Base-by-base conservation (phyloP, 2,888 invertebrate genomes). In the Fragum fragum region DNA sequence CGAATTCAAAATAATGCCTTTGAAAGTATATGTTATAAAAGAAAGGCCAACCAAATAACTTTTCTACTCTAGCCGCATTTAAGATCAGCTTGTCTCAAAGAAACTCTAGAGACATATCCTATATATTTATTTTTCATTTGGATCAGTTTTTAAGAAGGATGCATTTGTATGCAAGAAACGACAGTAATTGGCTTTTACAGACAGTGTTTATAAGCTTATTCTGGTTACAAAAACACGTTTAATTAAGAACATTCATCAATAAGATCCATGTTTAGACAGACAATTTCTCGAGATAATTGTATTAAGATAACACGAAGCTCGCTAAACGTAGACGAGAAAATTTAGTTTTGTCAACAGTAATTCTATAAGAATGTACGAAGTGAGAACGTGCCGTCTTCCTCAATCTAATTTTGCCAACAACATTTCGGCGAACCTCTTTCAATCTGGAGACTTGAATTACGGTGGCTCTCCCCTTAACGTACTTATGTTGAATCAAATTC, bases 261-360 rank as follows among this genome's bases (percentile, higher is more conserved):
- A 29, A 61, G 32, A 16, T n/a, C n/a, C 32, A 61, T 61, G 32
- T 61, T 61, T 26, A 18, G 32, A 32, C 61, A 32, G 16, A 61
- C 16, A 29, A 28, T 32, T 32, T 11, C 29, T 18, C 3, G 16
- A 6, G 6, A n/a, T 61, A 61, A 61, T 61, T 61, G 32, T 32
- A 32, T 61, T 61, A 23, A 61, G 26, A 61, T 14, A 61, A 61
- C 61, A 32, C 32, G 26, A 61, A 32, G 32, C 61, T 32, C 18
- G 29, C 61, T 61, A 23, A 61, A 32, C 26, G 28, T 32, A 61
- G 61, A 61, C 32, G 29, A 32, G n/a, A 29, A 29, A 61, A 61
- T 61, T 61, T 61, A n/a, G 32, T 61, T 61, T 61, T 61, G 61
- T 61, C 61, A 61, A 61, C 61, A 61, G 29, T 61, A 32, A 61